These are phyloP conservation scores for Eriocheir sinensis DNA, from an alignment of 1,140 invertebrate species.

Conservation along the genomic window DNA sequence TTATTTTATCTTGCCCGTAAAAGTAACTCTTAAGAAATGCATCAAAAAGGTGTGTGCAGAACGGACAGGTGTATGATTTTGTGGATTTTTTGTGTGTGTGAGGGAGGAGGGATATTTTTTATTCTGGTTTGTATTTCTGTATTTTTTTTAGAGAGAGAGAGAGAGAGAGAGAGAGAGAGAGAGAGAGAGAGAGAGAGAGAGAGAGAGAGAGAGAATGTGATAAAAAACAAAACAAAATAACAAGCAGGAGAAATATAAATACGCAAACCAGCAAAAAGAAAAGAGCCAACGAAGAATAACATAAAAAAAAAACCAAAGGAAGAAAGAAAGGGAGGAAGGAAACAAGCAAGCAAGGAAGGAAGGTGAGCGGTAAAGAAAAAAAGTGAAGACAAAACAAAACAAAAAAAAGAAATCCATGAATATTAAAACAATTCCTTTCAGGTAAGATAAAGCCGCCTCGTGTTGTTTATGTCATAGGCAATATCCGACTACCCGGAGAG, in stretches of 20 bases:
- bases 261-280: too few species aligned
- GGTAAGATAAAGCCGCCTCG: slow-evolving; percentile 44
- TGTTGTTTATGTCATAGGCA: slow-evolving; percentile 56
- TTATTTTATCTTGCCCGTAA: too few species aligned
- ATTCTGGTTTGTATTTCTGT: too few species aligned
- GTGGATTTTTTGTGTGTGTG: too few species aligned
- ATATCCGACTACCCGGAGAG: slow-evolving; percentile 46
- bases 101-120: too few species aligned
- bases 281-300: too few species aligned
- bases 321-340: background rate
- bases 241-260: too few species aligned
- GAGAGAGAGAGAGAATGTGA: background rate
- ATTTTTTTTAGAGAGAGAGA: background rate
- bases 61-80: too few species aligned
- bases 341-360: background rate
- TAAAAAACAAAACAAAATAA: too few species aligned
- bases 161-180: background rate
- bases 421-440: slow-evolving; percentile 37
- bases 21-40: too few species aligned
- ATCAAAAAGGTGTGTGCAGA: too few species aligned
- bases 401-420: slow-evolving; percentile 43
- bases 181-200: background rate
- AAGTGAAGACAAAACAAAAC: background rate
- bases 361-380: background rate
- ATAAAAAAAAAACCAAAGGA: too few species aligned